Evolutionary conservation across 2,797 vertebrate genomes (phyloP), one percentile per base, ranked within the genome.

Genomic region (Trichosurus vulpecula): DNA sequence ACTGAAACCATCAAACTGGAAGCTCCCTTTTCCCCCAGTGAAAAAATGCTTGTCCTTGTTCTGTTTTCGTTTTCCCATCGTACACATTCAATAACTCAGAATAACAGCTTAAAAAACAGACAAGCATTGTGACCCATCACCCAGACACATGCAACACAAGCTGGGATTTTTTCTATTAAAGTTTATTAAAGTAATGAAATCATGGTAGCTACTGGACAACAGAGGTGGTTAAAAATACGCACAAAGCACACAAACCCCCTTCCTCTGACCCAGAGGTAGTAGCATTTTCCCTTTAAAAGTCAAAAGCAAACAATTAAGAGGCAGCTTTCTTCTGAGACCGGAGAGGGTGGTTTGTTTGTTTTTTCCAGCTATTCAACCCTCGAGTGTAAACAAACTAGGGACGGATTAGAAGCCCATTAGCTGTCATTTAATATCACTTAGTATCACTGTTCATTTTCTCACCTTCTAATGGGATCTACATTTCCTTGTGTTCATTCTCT

Each of bases 111-210:
- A 90, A 97, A 95, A 93, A 93, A 74, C 35, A 96, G 91, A 95
- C 74, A 19, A 14, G 13, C 22, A 0, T 91, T 58, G 87, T 92
- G 97, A 96, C 92, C 96, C 91, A 8, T 97, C 47, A 96, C 96
- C 96, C 96, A 93, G 94, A 96, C 91, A 95, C 3, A 92, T 8
- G 92, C 91, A 47, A 41, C 31, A 8, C 92, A 92, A 90, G 53
- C 91, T 31, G 93, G 52, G 47, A 22, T 4, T 10, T 87, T 91
- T 95, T 90, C 87, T 51, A 31, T 93, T 52, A 52, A 87, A 92
- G 66, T 97, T 97, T 97, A 97, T 96, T 97, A 58, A 92, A 92
- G 66, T 52, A 81, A 90, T 53, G 57, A 91, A 31, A 94, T 91
- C 54, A 47, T 58, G 52, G 3, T 25, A 91, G 90, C 54, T 57